phyloP scores from a whole-genome alignment of 2,797 vertebrate genomes.

The Centroberyx gerrardi region DNA sequence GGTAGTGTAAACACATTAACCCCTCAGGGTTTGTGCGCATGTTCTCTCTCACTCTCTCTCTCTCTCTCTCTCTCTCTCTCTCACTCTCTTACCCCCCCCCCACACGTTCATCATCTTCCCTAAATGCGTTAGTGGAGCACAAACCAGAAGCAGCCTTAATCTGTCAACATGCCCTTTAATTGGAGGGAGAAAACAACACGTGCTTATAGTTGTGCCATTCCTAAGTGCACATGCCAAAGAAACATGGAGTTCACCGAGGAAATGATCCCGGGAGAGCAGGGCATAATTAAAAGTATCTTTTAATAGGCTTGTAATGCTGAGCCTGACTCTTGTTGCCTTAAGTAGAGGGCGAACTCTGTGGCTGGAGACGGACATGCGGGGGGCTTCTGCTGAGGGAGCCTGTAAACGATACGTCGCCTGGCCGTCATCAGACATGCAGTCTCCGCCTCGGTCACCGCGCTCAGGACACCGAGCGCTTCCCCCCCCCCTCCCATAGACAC shows the following conservation, averaged over 20 bases:
- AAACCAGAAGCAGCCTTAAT: conserved; percentile 84
- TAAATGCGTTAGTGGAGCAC: conserved; percentile 85
- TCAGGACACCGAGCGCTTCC: conserved; percentile 58
- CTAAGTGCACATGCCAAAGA: conserved; percentile 83
- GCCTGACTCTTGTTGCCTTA: conserved; percentile 83
- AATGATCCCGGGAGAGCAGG: conserved; percentile 74
- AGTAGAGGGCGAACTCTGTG: conserved; percentile 82
- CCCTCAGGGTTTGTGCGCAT: conserved; percentile 80
- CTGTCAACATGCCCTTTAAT: conserved; percentile 87
- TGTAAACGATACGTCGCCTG: conserved; percentile 83
- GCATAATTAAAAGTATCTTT: conserved; percentile 84
- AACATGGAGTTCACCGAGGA: conserved; percentile 73
- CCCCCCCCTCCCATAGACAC: conserved; percentile 48
- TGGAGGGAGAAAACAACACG: conserved; percentile 82
- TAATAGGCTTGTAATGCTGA: conserved; percentile 83
- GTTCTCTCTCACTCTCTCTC: conserved; percentile 57
- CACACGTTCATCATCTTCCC: conserved; percentile 76
- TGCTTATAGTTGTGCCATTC: conserved; percentile 82
- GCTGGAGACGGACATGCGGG: conserved; percentile 79
- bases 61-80: conserved; percentile 51
- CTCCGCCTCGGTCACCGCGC: conserved; percentile 79
- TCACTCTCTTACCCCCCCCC: conserved; percentile 14
- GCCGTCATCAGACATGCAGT: conserved; percentile 84
- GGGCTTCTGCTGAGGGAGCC: conserved; percentile 79
- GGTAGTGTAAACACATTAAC: conserved; percentile 87